Percentiles rank a stretch among this genome's conserved stretches.
These are phyloP conservation scores for Drosophila tropicalis DNA, from an alignment of 1,140 invertebrate genomes.

Conservation along the genomic window DNA sequence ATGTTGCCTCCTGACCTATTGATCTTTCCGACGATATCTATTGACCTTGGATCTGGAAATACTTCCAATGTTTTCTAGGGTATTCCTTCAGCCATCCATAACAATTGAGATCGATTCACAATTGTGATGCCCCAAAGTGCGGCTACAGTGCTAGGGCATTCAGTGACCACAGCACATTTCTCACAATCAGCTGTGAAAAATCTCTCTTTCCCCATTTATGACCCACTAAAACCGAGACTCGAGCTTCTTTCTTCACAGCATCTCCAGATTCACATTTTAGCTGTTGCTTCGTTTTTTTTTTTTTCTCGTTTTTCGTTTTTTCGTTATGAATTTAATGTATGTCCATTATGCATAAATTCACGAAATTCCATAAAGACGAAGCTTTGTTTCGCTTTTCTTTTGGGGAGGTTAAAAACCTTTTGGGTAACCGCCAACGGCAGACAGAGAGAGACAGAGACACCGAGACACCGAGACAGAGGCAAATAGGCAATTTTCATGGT, in stretches of 20 bases:
- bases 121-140: slow-evolving; percentile 18
- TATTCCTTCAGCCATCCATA: slow-evolving; percentile 1
- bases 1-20: too few relatives aligned
- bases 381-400: slow-evolving; percentile 59
- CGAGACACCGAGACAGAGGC: background rate
- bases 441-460: background rate
- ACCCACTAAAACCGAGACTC: slow-evolving; percentile 67
- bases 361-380: slow-evolving; percentile 63
- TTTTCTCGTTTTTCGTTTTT: background rate
- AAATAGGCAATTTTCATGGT: slow-evolving; percentile 61
- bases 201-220: slow-evolving; percentile 72
- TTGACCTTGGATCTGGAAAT: too few relatives aligned
- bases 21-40: too few relatives aligned
- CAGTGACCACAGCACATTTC: slow-evolving; percentile 54
- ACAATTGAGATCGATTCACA: slow-evolving; percentile 31
- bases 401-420: slow-evolving; percentile 71
- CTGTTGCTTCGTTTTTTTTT: background rate
- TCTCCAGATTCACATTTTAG: slow-evolving; percentile 21
- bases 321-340: slow-evolving; percentile 79
- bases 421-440: slow-evolving; percentile 13
- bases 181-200: slow-evolving; percentile 81
- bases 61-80: background rate
- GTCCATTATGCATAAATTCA: slow-evolving; percentile 81
- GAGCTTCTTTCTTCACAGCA: slow-evolving; percentile 55
- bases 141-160: slow-evolving; percentile 61